phyloP scores from a whole-genome alignment of 2,888 invertebrate species.

The Danaus chrysippus region DNA sequence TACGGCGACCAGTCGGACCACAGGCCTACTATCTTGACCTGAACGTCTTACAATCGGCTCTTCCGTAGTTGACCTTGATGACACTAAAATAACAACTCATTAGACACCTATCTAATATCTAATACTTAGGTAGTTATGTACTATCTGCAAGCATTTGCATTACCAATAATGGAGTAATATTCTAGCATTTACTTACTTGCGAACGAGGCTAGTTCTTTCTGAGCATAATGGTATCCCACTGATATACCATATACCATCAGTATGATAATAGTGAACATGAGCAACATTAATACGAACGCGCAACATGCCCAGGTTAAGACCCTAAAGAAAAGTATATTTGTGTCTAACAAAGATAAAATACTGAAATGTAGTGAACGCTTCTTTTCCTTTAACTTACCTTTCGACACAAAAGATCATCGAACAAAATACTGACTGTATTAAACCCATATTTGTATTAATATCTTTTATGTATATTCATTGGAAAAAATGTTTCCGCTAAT shows the following conservation, averaged over 20 bases:
- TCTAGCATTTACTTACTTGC: constrained; percentile 48
- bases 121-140: constrained; percentile 3
- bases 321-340: constrained; percentile 37
- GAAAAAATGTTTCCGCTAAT: background rate
- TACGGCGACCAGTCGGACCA: constrained; percentile 62
- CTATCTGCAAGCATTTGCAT: background rate
- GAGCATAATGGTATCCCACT: constrained; percentile 71
- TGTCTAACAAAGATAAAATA: background rate
- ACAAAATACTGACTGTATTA: constrained; percentile 63
- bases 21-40: constrained; percentile 45
- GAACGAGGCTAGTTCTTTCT: constrained; percentile 65
- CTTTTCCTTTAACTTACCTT: constrained; percentile 43
- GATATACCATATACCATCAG: constrained; percentile 68
- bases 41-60: constrained; percentile 37
- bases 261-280: constrained; percentile 57
- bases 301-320: constrained; percentile 68
- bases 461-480: constrained; percentile 10
- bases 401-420: constrained; percentile 63
- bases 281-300: constrained; percentile 59
- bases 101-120: background rate
- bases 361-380: background rate
- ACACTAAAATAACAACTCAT: constrained; percentile 41
- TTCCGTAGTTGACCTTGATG: constrained; percentile 55
- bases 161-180: background rate
- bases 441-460: constrained; percentile 47